Evolutionary conservation across 2,113 vertebrate genomes (phyloP).

Genomic region (Corythornis cristatus): DNA sequence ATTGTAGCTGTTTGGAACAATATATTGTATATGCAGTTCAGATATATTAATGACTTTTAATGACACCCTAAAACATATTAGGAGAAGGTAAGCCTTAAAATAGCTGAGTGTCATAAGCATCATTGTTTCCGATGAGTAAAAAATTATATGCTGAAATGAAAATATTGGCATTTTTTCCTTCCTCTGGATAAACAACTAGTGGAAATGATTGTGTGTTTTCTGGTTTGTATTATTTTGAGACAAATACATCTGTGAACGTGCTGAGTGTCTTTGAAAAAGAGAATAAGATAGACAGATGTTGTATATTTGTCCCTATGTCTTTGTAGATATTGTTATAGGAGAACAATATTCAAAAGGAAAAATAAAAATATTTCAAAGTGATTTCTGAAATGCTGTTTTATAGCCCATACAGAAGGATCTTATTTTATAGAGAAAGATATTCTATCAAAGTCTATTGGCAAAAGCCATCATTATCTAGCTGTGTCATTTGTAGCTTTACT

Average conservation of each 20-base stretch:
- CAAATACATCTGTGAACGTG: slow-evolving; percentile 1
- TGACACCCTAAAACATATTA: neutral
- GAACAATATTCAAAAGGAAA: slow-evolving; percentile 40
- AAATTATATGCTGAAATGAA: neutral
- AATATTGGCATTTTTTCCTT: neutral
- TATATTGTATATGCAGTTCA: neutral
- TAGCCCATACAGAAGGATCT: slow-evolving; percentile 18
- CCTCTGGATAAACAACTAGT: neutral
- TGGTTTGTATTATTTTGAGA: slow-evolving; percentile 6
- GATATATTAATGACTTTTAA: neutral
- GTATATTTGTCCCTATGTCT: slow-evolving; percentile 23
- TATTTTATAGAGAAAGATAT: slow-evolving; percentile 40
- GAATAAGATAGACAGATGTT: slow-evolving; percentile 36
- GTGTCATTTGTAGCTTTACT: slow-evolving; percentile 32
- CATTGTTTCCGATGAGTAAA: neutral
- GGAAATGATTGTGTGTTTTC: neutral
- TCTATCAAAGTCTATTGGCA: slow-evolving; percentile 40
- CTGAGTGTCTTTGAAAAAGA: neutral
- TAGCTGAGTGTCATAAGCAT: neutral
- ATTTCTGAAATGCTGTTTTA: slow-evolving; percentile 56
- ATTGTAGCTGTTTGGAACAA: neutral
- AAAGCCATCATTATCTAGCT: slow-evolving; percentile 37
- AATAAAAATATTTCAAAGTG: slow-evolving; percentile 53
- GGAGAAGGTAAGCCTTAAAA: neutral
- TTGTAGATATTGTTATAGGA: slow-evolving; percentile 16